Evolutionary conservation across 2,888 invertebrate species (phyloP).

Genomic region (Diaprepes abbreviatus): DNA sequence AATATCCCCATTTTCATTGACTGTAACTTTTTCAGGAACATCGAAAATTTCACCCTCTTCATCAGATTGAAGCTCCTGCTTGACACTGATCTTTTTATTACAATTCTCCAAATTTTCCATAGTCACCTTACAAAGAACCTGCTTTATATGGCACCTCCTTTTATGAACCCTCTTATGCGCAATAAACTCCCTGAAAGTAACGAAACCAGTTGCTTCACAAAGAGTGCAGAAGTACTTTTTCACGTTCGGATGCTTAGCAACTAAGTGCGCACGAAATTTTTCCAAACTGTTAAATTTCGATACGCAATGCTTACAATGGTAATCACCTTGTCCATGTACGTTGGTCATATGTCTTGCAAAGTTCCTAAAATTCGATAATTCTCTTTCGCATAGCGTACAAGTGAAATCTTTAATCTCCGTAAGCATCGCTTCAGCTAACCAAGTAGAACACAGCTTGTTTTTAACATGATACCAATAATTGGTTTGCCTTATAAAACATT

Average conservation of each 20-base stretch:
- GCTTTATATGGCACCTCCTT: slow-evolving; percentile 1
- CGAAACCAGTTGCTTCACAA: not conserved
- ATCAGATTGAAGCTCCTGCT: not conserved
- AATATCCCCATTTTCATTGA: slow-evolving; percentile 3
- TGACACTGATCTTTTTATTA: not conserved
- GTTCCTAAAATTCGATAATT: not conserved
- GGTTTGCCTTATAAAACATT: not conserved
- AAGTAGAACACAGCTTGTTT: slow-evolving; percentile 5
- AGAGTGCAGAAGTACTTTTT: slow-evolving; percentile 21
- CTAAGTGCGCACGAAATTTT: slow-evolving; percentile 3
- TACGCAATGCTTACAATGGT: not conserved
- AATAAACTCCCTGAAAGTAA: not conserved
- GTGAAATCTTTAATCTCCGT: slow-evolving; percentile 8
- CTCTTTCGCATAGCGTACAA: not conserved
- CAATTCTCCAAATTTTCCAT: not conserved
- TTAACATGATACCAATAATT: slow-evolving; percentile 6
- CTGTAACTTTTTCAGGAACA: not conserved
- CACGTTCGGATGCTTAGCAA: not conserved
- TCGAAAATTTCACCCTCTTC: slow-evolving; percentile 7
- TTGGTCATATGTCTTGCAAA: slow-evolving; percentile 18
- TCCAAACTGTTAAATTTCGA: not conserved
- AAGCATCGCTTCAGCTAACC: slow-evolving; percentile 14
- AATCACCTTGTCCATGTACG: not conserved
- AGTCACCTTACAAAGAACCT: not conserved
- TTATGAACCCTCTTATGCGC: slow-evolving; percentile 7